These are phyloP conservation scores for Harpagoxenus sublaevis DNA, from an alignment of 2,888 invertebrate species.

Conservation along the genomic window DNA sequence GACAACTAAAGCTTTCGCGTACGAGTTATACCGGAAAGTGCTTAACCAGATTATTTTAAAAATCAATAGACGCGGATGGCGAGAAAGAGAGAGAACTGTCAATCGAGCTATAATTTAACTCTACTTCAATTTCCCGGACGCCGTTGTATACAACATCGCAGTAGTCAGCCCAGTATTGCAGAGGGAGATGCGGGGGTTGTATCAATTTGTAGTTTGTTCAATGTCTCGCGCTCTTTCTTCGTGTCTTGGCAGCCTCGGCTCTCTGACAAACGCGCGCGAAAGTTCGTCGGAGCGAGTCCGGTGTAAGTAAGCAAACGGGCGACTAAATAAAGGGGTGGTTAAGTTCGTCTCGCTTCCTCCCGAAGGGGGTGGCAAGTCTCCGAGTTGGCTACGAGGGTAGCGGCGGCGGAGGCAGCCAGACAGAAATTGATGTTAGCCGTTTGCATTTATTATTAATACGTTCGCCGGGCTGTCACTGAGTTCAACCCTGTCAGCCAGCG, in stretches of 20 bases:
- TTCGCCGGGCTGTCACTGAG: slow-evolving; percentile 82
- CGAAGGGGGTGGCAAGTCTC: slow-evolving; percentile 42
- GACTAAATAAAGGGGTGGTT: slow-evolving; percentile 74
- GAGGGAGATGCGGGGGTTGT: slow-evolving; percentile 41
- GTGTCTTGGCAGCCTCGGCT: slow-evolving; percentile 57
- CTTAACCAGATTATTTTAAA: slow-evolving; percentile 65
- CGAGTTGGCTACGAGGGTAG: slow-evolving; percentile 45
- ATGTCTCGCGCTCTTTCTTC: slow-evolving; percentile 70
- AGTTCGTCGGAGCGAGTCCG: slow-evolving; percentile 62
- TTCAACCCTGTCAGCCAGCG: slow-evolving; percentile 81
- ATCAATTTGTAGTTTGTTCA: slow-evolving; percentile 73
- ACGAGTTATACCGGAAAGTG: slow-evolving; percentile 21
- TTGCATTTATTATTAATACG: slow-evolving; percentile 85
- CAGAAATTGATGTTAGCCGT: slow-evolving; percentile 85
- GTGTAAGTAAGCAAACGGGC: slow-evolving; percentile 74
- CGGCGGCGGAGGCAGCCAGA: slow-evolving; percentile 71
- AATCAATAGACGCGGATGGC: slow-evolving; percentile 47
- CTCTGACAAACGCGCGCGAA: slow-evolving; percentile 66
- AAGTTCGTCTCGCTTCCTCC: slow-evolving; percentile 55
- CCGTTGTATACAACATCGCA: slow-evolving; percentile 48
- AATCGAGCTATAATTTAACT: slow-evolving; percentile 63
- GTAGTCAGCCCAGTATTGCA: slow-evolving; percentile 15
- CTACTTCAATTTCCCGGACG: slow-evolving; percentile 57
- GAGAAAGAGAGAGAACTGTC: slow-evolving; percentile 56
- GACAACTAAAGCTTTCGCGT: neutral